A percentile compares a stretch with the other conserved stretches of the same genome.
These are phyloP conservation scores for Trichacis sp. DNA, from an alignment of 2,888 invertebrate genomes.

Conservation along the genomic window DNA sequence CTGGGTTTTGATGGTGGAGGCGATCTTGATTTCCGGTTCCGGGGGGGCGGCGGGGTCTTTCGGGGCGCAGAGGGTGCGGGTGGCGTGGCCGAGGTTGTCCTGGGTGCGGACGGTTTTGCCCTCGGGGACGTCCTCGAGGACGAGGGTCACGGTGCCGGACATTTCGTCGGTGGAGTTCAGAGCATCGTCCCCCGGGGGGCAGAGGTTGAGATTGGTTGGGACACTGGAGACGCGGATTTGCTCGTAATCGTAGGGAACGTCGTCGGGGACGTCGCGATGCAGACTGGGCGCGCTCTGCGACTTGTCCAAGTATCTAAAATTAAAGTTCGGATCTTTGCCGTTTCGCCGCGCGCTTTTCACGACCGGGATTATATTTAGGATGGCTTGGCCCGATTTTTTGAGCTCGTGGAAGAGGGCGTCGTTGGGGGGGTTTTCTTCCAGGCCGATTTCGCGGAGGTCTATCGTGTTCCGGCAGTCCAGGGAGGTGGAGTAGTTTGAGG, in stretches of 20 bases:
- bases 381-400: constrained; percentile 55
- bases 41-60: too few relatives aligned
- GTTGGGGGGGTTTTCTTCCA: constrained; percentile 51
- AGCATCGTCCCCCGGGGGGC: constrained; percentile 55
- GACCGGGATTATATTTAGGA: constrained; percentile 60
- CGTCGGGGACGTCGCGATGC: constrained; percentile 57
- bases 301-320: constrained; percentile 68
- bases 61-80: too few relatives aligned
- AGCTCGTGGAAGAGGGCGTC: constrained; percentile 53
- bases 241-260: constrained; percentile 27
- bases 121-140: constrained; percentile 32
- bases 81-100: constrained; percentile 14
- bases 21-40: constrained; percentile 28
- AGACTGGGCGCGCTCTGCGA: constrained; percentile 68
- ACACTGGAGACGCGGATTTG: constrained; percentile 70
- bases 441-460: constrained; percentile 64
- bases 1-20: constrained; percentile 58
- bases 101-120: constrained; percentile 22
- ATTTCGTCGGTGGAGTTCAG: constrained; percentile 40
- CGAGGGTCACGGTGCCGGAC: constrained; percentile 43
- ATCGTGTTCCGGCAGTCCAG: constrained; percentile 64
- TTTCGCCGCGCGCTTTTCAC: constrained; percentile 48
- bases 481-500: constrained; percentile 54
- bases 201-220: constrained; percentile 78
- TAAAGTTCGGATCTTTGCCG: constrained; percentile 58